Evolutionary conservation across 23 tunicate genomes (phyloP).

Genomic region (Styela clava): DNA sequence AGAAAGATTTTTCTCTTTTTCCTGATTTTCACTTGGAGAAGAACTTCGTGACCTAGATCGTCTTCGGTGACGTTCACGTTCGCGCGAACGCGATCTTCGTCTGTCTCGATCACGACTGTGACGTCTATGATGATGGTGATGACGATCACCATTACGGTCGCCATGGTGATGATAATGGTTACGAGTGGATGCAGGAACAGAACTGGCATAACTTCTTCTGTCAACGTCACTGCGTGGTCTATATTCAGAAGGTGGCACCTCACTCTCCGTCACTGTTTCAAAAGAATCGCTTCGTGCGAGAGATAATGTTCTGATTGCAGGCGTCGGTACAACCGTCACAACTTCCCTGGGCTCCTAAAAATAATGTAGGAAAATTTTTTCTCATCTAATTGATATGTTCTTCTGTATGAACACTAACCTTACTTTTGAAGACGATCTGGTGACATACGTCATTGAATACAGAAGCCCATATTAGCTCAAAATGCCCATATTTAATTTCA

Average conservation of each 20-base stretch:
- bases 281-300: slow-evolving; percentile 24
- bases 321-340: not conserved
- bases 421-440: no score
- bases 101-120: not conserved
- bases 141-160: no score
- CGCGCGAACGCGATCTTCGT: not conserved
- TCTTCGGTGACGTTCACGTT: not conserved
- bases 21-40: not conserved
- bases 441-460: no score
- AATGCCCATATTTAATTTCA: no score
- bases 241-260: slow-evolving; percentile 11
- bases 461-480: no score
- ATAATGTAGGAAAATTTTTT: no score
- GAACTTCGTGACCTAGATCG: not conserved
- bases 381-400: no score
- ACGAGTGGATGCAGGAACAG: not conserved
- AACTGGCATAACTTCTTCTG: not conserved
- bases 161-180: not conserved
- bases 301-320: not conserved
- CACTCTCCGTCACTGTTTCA: slow-evolving; percentile 15
- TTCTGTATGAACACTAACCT: no score
- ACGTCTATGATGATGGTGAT: slow-evolving; percentile 3
- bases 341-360: not conserved
- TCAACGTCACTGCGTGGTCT: not conserved
- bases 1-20: slow-evolving; percentile 3